Evolutionary conservation across 2,888 invertebrate species (phyloP), one percentile per base, ranked within the genome.

Genomic region (Brachycybe producta): DNA sequence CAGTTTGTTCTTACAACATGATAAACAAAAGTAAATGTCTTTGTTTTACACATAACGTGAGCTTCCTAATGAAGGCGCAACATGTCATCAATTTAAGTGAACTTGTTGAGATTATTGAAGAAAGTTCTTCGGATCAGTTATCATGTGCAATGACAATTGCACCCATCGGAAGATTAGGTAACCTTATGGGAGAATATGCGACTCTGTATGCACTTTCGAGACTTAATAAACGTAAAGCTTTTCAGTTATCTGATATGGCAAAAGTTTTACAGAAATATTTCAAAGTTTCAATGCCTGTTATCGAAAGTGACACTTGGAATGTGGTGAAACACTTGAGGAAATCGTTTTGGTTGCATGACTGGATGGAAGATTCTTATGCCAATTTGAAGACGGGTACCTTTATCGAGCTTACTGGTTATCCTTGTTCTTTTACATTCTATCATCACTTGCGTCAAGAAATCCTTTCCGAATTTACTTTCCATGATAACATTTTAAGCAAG

Each of bases 111-210:
- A n/a, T n/a, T n/a, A n/a, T n/a, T n/a, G n/a, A n/a, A n/a, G n/a
- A n/a, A n/a, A n/a, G n/a, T n/a, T n/a, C n/a, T n/a, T n/a, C n/a
- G n/a, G n/a, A n/a, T n/a, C n/a, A n/a, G n/a, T n/a, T n/a, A n/a
- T n/a, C n/a, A 24, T 41, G 41, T n/a, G 41, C 41, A 5, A 41
- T 41, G 28, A 24, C 28, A 27, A 53, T 11, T 40, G 21, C 5
- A 8, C 19, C 11, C 5, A 8, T 8, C 5, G 56, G 54, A 15
- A 36, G 54, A 13, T 45, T 55, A 2, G 56, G 54, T 27, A 55
- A 56, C 32, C 32, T 54, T 27, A 55, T 56, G 56, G 53, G 53
- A n/a, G 49, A 46, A 15, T 56, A 56, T 42, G 56, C 56, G 15
- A 49, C 55, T 1, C 44, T 56, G 8, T 45, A 27, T 19, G 49